Evolutionary conservation across 2,888 invertebrate genomes (phyloP).

Genomic region (Drosophila eohydei): DNA sequence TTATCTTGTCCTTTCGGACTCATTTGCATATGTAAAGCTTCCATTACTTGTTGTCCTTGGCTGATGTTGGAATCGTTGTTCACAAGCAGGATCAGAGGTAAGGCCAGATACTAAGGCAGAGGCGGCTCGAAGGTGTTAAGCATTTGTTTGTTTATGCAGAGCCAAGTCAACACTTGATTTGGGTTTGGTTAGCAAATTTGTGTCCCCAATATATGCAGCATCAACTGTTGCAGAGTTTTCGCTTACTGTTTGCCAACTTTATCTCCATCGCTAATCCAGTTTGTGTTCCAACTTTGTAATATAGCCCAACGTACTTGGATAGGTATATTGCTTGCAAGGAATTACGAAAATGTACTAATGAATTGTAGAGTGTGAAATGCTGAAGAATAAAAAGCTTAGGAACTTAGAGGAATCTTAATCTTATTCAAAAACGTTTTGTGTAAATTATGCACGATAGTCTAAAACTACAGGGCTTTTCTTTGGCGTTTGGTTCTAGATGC

Average conservation of each 20-base stretch:
- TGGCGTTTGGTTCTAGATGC: too few relatives aligned
- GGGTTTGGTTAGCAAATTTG: slow-evolving; percentile 47
- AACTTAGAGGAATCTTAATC: not conserved
- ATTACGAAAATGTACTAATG: not conserved
- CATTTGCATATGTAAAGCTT: slow-evolving; percentile 58
- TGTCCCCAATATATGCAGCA: slow-evolving; percentile 5
- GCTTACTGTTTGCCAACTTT: slow-evolving; percentile 11
- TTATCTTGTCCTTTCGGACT: not conserved
- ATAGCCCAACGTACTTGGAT: not conserved
- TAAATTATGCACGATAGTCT: too few relatives aligned
- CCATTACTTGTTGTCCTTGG: slow-evolving; percentile 33
- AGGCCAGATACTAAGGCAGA: not conserved
- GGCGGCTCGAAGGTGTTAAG: not conserved
- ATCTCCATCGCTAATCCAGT: not conserved
- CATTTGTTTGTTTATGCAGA: slow-evolving; percentile 12
- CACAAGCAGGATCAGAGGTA: not conserved
- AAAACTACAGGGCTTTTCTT: too few relatives aligned
- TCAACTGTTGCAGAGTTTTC: slow-evolving; percentile 14
- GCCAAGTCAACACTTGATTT: slow-evolving; percentile 48
- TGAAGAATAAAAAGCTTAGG: not conserved
- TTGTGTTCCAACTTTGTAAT: not conserved
- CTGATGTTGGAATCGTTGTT: not conserved
- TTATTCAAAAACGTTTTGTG: too few relatives aligned
- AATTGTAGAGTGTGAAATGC: not conserved
- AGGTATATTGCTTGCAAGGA: not conserved